These are phyloP conservation scores for Sarcoramphus papa DNA, from an alignment of 2,797 vertebrate genomes.

Conservation along the genomic window DNA sequence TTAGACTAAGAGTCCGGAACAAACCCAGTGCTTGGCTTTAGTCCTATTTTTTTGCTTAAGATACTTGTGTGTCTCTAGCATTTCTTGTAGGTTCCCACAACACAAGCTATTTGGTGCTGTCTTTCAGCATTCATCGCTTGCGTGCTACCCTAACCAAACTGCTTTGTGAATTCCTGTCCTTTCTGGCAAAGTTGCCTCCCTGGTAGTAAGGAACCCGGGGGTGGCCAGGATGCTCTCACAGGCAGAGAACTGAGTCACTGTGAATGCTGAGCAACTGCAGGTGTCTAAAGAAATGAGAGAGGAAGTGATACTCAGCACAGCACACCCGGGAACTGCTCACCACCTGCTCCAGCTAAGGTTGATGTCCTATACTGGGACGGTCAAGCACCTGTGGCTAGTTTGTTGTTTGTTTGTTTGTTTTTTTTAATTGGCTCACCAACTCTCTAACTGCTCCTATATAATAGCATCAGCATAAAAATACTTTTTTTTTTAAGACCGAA, in stretches of 20 bases:
- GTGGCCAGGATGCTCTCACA: background rate
- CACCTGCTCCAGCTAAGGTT: background rate
- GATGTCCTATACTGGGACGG: background rate
- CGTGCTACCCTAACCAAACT: background rate
- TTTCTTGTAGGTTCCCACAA: background rate
- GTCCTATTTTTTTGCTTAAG: background rate
- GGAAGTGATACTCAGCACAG: background rate
- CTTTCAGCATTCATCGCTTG: background rate
- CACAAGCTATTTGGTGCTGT: background rate
- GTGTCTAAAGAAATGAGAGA: background rate
- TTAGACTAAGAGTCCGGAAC: background rate
- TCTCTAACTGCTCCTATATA: background rate
- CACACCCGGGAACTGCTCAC: background rate
- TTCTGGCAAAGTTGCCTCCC: background rate
- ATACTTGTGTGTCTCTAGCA: accelerated
- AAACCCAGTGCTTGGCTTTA: background rate
- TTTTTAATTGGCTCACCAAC: background rate
- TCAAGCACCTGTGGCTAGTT: background rate
- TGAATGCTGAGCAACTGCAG: background rate
- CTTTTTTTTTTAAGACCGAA: background rate
- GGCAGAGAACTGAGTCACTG: background rate
- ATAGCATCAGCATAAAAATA: background rate
- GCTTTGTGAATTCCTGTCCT: background rate
- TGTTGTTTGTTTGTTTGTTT: background rate
- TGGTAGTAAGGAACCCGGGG: background rate